Evolutionary conservation across 2,888 invertebrate genomes (phyloP).

Genomic region (Ophion ellenae): DNA sequence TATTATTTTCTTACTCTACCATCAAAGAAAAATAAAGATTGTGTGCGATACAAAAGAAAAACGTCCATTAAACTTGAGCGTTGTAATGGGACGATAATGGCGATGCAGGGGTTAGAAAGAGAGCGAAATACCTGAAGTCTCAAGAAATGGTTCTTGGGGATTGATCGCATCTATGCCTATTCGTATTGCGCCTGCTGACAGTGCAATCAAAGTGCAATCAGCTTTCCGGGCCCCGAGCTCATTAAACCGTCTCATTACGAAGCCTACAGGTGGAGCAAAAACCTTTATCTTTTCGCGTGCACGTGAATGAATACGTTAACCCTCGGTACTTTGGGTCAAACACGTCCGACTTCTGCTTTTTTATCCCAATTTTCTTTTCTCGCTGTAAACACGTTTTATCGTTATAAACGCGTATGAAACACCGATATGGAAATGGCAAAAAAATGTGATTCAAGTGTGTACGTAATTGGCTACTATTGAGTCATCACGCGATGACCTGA

Average conservation of each 20-base stretch:
- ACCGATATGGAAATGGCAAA: background rate
- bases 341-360: background rate
- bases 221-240: slow-evolving; percentile 18
- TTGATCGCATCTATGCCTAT: slow-evolving; percentile 1
- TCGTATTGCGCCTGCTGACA: slow-evolving; percentile 7
- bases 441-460: background rate
- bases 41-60: background rate
- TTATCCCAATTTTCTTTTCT: background rate
- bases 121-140: slow-evolving; percentile 1
- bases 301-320: slow-evolving; percentile 34
- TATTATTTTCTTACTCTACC: background rate
- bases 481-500: background rate
- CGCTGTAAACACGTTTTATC: background rate
- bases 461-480: background rate
- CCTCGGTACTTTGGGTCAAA: background rate
- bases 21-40: slow-evolving; percentile 3
- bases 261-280: slow-evolving; percentile 6
- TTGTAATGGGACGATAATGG: slow-evolving; percentile 14
- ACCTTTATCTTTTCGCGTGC: background rate
- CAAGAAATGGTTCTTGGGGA: slow-evolving; percentile 14
- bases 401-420: background rate
- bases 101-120: background rate
- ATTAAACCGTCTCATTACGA: slow-evolving; percentile 42
- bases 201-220: slow-evolving; percentile 33
- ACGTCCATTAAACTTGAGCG: slow-evolving; percentile 5